Evolutionary conservation across 2,888 invertebrate genomes (phyloP).

Genomic region (Anticlea derivata): DNA sequence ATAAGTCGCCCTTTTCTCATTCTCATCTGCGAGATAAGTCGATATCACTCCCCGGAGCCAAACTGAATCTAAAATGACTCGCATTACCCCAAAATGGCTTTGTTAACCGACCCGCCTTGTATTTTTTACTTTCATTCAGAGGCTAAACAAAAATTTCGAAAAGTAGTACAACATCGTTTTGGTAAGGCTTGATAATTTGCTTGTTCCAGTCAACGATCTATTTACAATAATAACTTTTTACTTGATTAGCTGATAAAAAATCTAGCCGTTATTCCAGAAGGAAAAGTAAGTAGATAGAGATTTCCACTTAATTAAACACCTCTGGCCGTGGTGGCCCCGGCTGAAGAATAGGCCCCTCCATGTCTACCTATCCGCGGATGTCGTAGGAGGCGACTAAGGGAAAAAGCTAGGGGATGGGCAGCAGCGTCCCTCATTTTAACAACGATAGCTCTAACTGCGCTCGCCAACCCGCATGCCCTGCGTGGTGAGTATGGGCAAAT

Average conservation of each 20-base stretch:
- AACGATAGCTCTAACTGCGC: no score
- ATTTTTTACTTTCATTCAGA: constrained; percentile 22
- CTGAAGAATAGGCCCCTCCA: no score
- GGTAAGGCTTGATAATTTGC: constrained; percentile 6
- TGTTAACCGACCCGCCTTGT: constrained; percentile 41
- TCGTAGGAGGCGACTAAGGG: no score
- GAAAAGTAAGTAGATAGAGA: not conserved
- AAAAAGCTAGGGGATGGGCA: no score
- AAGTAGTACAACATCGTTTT: constrained; percentile 7
- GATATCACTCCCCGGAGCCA: constrained; percentile 28
- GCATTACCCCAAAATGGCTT: constrained; percentile 53
- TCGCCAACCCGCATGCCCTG: no score
- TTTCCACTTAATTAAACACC: constrained; percentile 11
- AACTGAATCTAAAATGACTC: constrained; percentile 47
- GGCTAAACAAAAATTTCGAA: constrained; percentile 25
- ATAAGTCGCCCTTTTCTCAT: constrained; percentile 27
- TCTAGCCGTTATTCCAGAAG: no score
- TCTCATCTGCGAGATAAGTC: constrained; percentile 18
- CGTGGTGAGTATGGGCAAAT: no score
- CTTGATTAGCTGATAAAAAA: no score
- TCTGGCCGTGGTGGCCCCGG: no score
- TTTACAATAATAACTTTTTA: constrained; percentile 1
- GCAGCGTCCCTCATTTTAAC: no score
- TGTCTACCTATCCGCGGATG: no score
- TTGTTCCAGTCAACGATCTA: constrained; percentile 10